Evolutionary conservation across 2,113 vertebrate genomes (phyloP), one percentile per base, ranked within the genome.

Genomic region (Nesoenas mayeri): DNA sequence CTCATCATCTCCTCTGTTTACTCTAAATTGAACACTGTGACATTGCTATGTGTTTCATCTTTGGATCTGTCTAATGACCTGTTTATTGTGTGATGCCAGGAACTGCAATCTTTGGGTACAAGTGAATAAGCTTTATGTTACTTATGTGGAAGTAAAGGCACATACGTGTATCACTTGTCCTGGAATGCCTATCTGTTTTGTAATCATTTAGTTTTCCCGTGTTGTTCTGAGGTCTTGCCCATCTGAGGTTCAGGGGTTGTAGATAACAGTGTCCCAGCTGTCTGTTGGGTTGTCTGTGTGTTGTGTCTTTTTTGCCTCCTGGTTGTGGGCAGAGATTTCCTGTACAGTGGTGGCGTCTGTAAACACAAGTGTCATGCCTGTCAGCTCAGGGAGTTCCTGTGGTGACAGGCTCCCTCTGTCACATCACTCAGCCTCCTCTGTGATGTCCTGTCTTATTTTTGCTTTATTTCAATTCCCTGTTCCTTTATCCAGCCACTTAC

Each of bases 181-280:
- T 38, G 61, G n/a, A 70, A 73, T 44, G 22, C 8, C 21, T 81
- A 28, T 69, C 8, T 57, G 1, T 29, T 5, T 70, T 66, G 7
- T 73, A 47, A 32, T 77, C 0, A 13, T 83, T 83, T 73, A 15
- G 25, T 85, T 83, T 54, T 77, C 11, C 4, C 12, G 0, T 69
- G 51, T 58, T 8, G 4, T 21, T 40, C 0, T 66, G 66, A 70
- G 8, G 19, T 42, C 15, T 77, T 94, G 36, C 11, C 44, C 5
- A 1, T 53, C 5, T 44, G 53, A 79, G 22, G 22, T 8, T 15
- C 19, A 65, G 51, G 67, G 31, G 50, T 12, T 31, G 18, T 72
- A 31, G 47, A 20, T 58, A 73, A 73, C 38, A 54, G n/a, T 1
- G 0, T 57, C 29, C 24, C 14, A 25, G 6, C 20, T 2, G 0